Percentiles rank a stretch among this genome's conserved stretches.
These are phyloP conservation scores for Rhinoderma darwinii DNA, from an alignment of 2,113 vertebrate genomes.

Conservation along the genomic window DNA sequence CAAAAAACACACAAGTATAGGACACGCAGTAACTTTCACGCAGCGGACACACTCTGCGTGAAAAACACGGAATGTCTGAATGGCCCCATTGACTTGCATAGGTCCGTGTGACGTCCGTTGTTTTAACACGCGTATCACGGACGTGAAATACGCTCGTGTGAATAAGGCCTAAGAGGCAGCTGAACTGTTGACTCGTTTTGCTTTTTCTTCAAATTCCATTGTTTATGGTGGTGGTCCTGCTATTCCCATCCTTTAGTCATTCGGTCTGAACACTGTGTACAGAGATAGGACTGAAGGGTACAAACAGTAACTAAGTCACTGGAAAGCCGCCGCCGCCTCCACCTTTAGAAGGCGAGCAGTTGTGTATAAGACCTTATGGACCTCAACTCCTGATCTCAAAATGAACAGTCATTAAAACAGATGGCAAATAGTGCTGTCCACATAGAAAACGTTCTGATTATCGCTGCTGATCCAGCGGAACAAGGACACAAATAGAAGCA, in stretches of 20 bases:
- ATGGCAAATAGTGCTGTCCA: background rate
- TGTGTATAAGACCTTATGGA: background rate
- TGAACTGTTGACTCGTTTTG: too few species aligned
- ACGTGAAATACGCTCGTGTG: too few species aligned
- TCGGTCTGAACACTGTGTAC: conserved; percentile 16
- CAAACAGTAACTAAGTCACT: background rate
- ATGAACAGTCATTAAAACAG: conserved; percentile 6
- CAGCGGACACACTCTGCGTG: too few species aligned
- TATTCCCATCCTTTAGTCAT: conserved; percentile 4
- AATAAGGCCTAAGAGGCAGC: too few species aligned
- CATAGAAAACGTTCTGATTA: background rate
- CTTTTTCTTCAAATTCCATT: too few species aligned
- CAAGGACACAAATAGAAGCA: background rate
- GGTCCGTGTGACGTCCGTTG: too few species aligned
- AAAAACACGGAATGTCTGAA: too few species aligned
- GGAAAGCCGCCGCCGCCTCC: conserved; percentile 6
- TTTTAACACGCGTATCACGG: too few species aligned
- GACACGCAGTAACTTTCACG: too few species aligned
- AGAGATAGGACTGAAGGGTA: background rate
- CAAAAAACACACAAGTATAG: too few species aligned
- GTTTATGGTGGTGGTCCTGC: too few species aligned
- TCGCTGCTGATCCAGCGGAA: background rate
- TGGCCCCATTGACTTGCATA: too few species aligned
- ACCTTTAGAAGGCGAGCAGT: background rate
- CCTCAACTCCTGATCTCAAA: background rate